These are phyloP conservation scores for Poecilia latipinna DNA, from an alignment of 2,113 vertebrate species.

Conservation along the genomic window DNA sequence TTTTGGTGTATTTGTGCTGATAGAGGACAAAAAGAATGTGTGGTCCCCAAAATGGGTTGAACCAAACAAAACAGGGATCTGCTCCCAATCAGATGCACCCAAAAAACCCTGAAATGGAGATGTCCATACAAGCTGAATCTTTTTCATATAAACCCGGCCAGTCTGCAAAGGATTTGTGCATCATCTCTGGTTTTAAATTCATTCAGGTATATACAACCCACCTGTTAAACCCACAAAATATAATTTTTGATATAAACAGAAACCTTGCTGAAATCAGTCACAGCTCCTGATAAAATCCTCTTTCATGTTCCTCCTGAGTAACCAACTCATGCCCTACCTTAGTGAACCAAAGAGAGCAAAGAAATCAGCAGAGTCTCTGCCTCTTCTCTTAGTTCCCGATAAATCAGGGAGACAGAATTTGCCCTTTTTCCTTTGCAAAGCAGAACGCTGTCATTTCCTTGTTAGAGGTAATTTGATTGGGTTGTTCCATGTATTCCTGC, in stretches of 20 bases:
- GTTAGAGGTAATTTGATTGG: constrained; percentile 48
- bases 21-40: not conserved
- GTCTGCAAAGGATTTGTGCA: not conserved
- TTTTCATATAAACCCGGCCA: not conserved
- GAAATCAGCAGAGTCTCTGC: not conserved
- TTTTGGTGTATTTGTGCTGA: not conserved
- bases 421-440: not conserved
- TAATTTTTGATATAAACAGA: not conserved
- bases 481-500: constrained; percentile 37
- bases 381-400: not conserved
- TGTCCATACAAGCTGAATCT: not conserved
- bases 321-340: not conserved
- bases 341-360: constrained; percentile 7
- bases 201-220: not conserved
- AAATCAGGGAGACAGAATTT: constrained; percentile 14
- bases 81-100: not conserved
- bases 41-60: no score
- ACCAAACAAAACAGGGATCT: no score
- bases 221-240: not conserved
- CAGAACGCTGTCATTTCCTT: constrained; percentile 28
- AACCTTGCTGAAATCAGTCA: no score
- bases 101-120: no score
- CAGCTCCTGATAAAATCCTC: no score
- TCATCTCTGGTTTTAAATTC: not conserved
- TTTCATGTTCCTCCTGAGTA: not conserved